Conservation (phyloP, 2,888 invertebrate species). For the Drosophila kanekoi region DNA sequence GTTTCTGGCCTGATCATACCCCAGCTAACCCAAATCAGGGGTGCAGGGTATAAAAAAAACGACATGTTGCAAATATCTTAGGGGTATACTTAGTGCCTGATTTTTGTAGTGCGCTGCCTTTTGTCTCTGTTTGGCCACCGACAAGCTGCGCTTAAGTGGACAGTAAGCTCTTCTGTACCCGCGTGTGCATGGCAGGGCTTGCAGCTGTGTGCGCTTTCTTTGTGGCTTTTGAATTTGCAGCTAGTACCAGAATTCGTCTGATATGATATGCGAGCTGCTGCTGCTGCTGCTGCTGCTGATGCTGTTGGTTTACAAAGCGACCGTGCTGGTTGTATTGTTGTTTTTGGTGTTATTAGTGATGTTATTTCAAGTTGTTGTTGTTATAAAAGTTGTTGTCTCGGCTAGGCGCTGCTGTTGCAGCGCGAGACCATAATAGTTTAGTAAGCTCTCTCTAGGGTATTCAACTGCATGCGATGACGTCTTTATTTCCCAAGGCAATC, state of each 20-base stretch:
- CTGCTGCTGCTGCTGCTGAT: constrained; percentile 10
- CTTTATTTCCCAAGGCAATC: constrained; percentile 82
- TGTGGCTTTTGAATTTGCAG: constrained; percentile 73
- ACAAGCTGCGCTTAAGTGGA: constrained; percentile 60
- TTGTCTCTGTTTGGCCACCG: constrained; percentile 54
- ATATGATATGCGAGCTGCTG: constrained; percentile 62
- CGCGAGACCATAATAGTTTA: constrained; percentile 78
- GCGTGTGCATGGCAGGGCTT: constrained; percentile 25
- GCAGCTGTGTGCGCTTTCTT: constrained; percentile 52
- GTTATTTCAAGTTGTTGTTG: constrained; percentile 46
- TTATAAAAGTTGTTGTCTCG: constrained; percentile 49
- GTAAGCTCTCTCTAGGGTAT: constrained; percentile 78
- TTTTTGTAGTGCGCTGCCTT: constrained; percentile 70
- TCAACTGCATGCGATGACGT: constrained; percentile 79
- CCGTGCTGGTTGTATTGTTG: constrained; percentile 57
- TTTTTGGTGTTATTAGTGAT: constrained; percentile 72
- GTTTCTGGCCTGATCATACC: not conserved
- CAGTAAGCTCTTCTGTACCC: constrained; percentile 38
- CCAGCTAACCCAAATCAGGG: not conserved
- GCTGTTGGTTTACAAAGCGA: constrained; percentile 22
- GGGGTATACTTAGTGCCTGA: constrained; percentile 77
- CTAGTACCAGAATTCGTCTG: constrained; percentile 64
- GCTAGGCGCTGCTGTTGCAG: constrained; percentile 45
- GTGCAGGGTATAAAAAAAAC: constrained; percentile 8
- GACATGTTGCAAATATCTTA: constrained; percentile 74